phyloP scores from a whole-genome alignment of 2,888 invertebrate genomes.

The Dasypolia templi region DNA sequence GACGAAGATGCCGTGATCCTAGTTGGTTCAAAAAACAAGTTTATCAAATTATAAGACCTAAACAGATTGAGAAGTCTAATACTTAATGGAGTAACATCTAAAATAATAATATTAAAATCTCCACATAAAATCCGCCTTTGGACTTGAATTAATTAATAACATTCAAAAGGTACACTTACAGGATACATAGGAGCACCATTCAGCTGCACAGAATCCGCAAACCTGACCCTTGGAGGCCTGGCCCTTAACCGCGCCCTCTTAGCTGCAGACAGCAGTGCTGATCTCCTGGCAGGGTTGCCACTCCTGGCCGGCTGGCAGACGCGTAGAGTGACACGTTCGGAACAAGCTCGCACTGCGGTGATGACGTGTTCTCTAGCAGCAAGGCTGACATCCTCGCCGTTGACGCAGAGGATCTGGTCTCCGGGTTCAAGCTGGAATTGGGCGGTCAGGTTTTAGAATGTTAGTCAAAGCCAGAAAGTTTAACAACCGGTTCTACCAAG shows the following conservation, averaged over 20 bases:
- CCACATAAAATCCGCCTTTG: too few species aligned
- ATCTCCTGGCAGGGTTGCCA: conserved; percentile 92
- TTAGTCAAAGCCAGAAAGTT: background rate
- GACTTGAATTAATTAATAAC: background rate
- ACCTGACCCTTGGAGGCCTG: conserved; percentile 96
- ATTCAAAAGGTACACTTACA: conserved; percentile 86
- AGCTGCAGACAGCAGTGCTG: conserved; percentile 96
- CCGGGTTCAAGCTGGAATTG: conserved; percentile 94
- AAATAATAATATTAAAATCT: too few species aligned
- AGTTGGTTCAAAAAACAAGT: too few species aligned
- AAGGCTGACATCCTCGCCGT: conserved; percentile 96
- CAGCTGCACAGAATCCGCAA: conserved; percentile 96
- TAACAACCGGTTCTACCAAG: too few species aligned
- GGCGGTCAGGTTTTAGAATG: too few species aligned
- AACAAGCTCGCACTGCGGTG: conserved; percentile 95
- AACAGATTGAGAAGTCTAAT: too few species aligned
- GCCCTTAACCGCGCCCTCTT: conserved; percentile 95
- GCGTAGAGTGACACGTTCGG: conserved; percentile 93
- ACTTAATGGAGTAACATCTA: too few species aligned
- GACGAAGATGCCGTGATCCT: too few species aligned
- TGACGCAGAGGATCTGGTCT: conserved; percentile 97
- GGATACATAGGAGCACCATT: conserved; percentile 96
- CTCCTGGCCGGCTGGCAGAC: conserved; percentile 95
- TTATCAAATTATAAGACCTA: too few species aligned
- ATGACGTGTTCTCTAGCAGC: conserved; percentile 97